Conservation (phyloP, 2,797 vertebrate species). For the Jordanella pulchra region DNA sequence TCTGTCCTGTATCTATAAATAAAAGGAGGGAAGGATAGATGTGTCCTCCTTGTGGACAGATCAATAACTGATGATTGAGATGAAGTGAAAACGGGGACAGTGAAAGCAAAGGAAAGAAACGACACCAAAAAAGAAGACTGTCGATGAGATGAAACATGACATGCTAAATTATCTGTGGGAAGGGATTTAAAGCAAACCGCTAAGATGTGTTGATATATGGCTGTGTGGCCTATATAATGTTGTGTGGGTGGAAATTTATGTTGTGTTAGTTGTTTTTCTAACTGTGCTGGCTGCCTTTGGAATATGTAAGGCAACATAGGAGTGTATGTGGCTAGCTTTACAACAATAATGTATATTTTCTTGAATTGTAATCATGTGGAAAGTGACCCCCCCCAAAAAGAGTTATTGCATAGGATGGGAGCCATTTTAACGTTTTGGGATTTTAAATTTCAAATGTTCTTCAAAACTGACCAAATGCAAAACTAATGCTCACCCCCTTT, state of each 20-base stretch:
- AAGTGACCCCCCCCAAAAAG: no score
- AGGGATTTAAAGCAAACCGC: conserved; percentile 17
- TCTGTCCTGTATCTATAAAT: conserved; percentile 58
- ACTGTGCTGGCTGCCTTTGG: conserved; percentile 24
- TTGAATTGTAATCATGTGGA: no score
- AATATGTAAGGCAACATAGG: conserved; percentile 14
- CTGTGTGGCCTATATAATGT: conserved; percentile 33
- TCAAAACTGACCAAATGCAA: not conserved
- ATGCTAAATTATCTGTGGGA: conserved; percentile 1
- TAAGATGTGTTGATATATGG: conserved; percentile 11
- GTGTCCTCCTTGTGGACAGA: conserved; percentile 57
- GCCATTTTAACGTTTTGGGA: no score
- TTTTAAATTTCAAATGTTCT: no score
- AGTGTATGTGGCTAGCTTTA: conserved; percentile 9
- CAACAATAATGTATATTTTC: not conserved
- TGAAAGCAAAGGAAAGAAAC: conserved; percentile 19
- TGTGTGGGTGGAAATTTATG: conserved; percentile 37
- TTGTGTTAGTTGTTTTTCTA: conserved; percentile 10
- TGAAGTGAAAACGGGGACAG: conserved; percentile 12
- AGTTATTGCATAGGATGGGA: no score
- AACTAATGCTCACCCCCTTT: not conserved
- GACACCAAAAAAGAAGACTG: not conserved
- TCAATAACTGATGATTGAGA: conserved; percentile 65
- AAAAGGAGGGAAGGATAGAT: conserved; percentile 37
- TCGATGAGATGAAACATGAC: conserved; percentile 5